Evolutionary conservation across 2,888 invertebrate species (phyloP).

Genomic region (Merodon equestris): DNA sequence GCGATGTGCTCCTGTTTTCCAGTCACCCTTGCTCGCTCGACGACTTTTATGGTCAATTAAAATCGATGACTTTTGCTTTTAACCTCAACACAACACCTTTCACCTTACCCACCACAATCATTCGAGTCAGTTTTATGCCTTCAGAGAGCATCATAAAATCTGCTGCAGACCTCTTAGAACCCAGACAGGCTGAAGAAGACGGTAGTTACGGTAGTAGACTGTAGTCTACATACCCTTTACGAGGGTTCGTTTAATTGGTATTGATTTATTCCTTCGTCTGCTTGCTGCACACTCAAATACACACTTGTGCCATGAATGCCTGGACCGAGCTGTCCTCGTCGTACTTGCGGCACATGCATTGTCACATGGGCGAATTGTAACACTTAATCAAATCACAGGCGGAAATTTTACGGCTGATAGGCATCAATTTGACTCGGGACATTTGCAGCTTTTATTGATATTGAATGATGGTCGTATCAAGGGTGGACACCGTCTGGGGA

Average conservation of each 20-base stretch:
- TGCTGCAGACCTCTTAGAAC: constrained; percentile 14
- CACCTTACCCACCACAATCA: neutral
- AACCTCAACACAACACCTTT: constrained; percentile 19
- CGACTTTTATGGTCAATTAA: constrained; percentile 34
- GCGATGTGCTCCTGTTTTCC: too few relatives aligned
- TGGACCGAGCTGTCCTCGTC: constrained; percentile 1
- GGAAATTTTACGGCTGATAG: constrained; percentile 64
- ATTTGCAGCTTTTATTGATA: constrained; percentile 59
- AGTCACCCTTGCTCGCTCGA: too few relatives aligned
- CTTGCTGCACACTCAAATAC: too few relatives aligned
- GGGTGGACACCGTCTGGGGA: neutral
- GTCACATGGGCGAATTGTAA: constrained; percentile 66
- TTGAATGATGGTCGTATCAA: constrained; percentile 47
- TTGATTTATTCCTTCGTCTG: constrained; percentile 56
- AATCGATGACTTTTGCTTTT: constrained; percentile 49
- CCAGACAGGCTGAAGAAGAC: constrained; percentile 38
- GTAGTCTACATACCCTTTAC: constrained; percentile 29
- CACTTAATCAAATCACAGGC: constrained; percentile 66
- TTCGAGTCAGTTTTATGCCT: constrained; percentile 8
- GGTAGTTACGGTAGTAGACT: neutral
- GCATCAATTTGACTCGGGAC: constrained; percentile 56
- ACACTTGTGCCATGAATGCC: neutral
- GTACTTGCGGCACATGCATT: constrained; percentile 47
- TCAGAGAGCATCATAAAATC: constrained; percentile 32
- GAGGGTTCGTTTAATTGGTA: constrained; percentile 54